A percentile compares a stretch with the other conserved stretches of the same genome.
These are phyloP conservation scores for Procapra przewalskii DNA, from an alignment of 2,113 vertebrate species.

Conservation along the genomic window DNA sequence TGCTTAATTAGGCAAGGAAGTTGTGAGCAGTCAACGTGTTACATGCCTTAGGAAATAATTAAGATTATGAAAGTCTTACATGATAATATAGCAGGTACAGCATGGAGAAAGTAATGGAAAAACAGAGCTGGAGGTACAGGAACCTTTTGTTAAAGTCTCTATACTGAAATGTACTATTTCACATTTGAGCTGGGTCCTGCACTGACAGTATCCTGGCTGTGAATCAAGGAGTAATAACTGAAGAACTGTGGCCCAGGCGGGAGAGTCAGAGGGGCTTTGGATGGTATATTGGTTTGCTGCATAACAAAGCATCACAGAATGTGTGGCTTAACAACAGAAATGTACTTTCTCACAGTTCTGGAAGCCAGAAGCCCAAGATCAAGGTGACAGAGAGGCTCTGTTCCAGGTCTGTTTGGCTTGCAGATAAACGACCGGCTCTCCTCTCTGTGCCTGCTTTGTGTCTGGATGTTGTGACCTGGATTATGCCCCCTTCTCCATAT, in stretches of 20 bases:
- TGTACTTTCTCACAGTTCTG: background rate
- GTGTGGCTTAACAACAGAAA: background rate
- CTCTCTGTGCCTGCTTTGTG: background rate
- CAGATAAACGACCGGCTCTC: background rate
- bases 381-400: background rate
- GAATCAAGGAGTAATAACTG: background rate
- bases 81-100: background rate
- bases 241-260: too few species aligned
- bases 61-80: background rate
- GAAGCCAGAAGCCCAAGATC: background rate
- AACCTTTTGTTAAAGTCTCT: background rate
- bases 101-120: background rate
- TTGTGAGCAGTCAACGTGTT: background rate
- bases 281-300: background rate
- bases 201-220: background rate
- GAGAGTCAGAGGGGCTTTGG: fast-evolving
- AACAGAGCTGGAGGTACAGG: background rate
- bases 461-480: background rate
- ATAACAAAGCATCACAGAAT: background rate
- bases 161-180: background rate
- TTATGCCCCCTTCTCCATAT: background rate
- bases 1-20: background rate
- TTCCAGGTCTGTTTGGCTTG: background rate
- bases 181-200: background rate
- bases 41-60: background rate